A percentile compares a stretch with the other conserved stretches of the same genome.
phyloP scores from a whole-genome alignment of 2,113 vertebrate species.

The Panthera leo region DNA sequence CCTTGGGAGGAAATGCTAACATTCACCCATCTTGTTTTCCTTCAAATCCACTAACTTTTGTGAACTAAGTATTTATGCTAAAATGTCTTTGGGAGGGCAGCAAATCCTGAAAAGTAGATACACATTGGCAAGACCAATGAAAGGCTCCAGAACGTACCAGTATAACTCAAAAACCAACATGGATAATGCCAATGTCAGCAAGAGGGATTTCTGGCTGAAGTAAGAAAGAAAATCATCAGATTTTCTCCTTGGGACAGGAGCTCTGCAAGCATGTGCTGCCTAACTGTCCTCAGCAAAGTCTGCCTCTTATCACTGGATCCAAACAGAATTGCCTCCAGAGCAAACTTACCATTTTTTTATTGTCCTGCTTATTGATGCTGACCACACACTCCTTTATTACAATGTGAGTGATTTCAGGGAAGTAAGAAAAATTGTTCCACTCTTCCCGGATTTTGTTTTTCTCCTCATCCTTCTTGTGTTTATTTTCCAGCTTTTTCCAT shows the following conservation, averaged over 20 bases:
- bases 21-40: background rate
- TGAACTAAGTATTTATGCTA: background rate
- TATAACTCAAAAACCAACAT: background rate
- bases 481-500: constrained; percentile 89
- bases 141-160: background rate
- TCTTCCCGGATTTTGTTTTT: constrained; percentile 84
- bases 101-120: background rate
- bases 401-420: constrained; percentile 96
- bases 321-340: background rate
- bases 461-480: constrained; percentile 87
- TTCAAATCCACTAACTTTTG: background rate
- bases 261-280: background rate
- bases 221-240: background rate
- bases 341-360: constrained; percentile 93
- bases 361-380: constrained; percentile 95
- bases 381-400: constrained; percentile 92
- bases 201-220: background rate
- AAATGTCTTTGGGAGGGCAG: background rate
- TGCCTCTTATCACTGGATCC: background rate
- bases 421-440: constrained; percentile 94
- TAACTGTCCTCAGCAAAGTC: no score
- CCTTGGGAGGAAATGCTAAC: background rate
- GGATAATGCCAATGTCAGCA: background rate
- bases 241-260: background rate
- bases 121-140: background rate